Conservation (phyloP, 2,797 vertebrate species). For the Hippoglossus hippoglossus region DNA sequence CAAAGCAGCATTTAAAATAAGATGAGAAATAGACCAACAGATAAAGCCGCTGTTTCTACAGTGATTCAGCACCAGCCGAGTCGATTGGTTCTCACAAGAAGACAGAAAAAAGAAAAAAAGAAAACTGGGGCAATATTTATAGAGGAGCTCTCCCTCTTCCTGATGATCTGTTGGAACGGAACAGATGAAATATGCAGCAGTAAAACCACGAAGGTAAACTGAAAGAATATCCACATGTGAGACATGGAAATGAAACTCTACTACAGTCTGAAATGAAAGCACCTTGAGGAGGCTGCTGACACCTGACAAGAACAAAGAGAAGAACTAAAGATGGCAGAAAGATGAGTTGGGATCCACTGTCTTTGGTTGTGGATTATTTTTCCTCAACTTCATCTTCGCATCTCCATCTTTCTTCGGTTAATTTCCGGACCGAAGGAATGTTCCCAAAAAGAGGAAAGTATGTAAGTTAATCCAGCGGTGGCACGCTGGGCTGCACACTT, state of each 20-base stretch:
- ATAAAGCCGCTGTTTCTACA: conserved; percentile 35
- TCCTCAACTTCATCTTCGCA: not conserved
- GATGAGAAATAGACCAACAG: conserved; percentile 6
- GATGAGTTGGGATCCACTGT: not conserved
- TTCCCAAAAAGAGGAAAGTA: conserved; percentile 52
- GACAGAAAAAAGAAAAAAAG: not conserved
- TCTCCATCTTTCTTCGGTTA: conserved; percentile 10
- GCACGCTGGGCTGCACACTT: conserved; percentile 25
- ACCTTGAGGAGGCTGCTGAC: conserved; percentile 23
- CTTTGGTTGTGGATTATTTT: not conserved
- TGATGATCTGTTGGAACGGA: conserved; percentile 53
- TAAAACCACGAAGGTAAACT: conserved; percentile 18
- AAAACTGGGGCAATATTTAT: conserved; percentile 81
- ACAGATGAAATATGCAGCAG: conserved; percentile 27
- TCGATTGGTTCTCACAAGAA: conserved; percentile 34
- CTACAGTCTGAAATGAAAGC: conserved; percentile 23
- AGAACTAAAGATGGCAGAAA: conserved; percentile 3
- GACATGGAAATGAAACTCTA: not conserved
- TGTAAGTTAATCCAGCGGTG: conserved; percentile 20
- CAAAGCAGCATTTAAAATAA: not conserved
- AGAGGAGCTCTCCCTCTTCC: conserved; percentile 69
- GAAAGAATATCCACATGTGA: conserved; percentile 13
- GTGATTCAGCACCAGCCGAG: conserved; percentile 70
- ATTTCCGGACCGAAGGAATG: not conserved
- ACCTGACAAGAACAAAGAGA: conserved; percentile 13